Conservation (phyloP, 53 echinoderm and acorn worm genomes). For the Crossaster papposus region DNA sequence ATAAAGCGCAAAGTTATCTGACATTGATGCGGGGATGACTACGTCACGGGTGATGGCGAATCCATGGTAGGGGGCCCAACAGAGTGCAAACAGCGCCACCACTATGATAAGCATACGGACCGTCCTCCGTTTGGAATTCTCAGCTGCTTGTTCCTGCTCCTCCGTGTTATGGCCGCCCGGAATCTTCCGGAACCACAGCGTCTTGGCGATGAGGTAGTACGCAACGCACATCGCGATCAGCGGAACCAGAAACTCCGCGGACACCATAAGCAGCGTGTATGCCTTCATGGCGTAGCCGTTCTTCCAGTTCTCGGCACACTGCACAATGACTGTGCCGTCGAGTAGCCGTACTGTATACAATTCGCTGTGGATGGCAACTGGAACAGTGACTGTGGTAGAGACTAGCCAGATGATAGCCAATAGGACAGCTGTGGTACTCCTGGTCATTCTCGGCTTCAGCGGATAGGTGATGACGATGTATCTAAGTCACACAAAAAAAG, state of each 20-base stretch:
- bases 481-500: slow-evolving; percentile 53
- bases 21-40: slow-evolving; percentile 61
- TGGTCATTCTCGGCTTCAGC: slow-evolving; percentile 81
- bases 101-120: slow-evolving; percentile 94
- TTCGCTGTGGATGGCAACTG: slow-evolving; percentile 73
- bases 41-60: slow-evolving; percentile 85
- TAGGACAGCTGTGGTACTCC: slow-evolving; percentile 66
- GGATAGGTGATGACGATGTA: slow-evolving; percentile 92
- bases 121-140: slow-evolving; percentile 79
- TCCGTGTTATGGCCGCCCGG: slow-evolving; percentile 86
- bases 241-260: slow-evolving; percentile 81
- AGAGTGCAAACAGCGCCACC: slow-evolving; percentile 86
- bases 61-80: slow-evolving; percentile 90
- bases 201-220: slow-evolving; percentile 83
- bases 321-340: slow-evolving; percentile 37
- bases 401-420: slow-evolving; percentile 82
- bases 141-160: slow-evolving; percentile 82
- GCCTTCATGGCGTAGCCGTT: slow-evolving; percentile 64
- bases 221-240: slow-evolving; percentile 77
- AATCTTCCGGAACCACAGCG: slow-evolving; percentile 89
- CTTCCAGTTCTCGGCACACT: slow-evolving; percentile 81
- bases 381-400: slow-evolving; percentile 78
- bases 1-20: slow-evolving; percentile 54
- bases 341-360: slow-evolving; percentile 8
- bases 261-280: slow-evolving; percentile 76